These are phyloP conservation scores for Phataginus tricuspis DNA, from an alignment of 2,797 vertebrate species.

Conservation along the genomic window DNA sequence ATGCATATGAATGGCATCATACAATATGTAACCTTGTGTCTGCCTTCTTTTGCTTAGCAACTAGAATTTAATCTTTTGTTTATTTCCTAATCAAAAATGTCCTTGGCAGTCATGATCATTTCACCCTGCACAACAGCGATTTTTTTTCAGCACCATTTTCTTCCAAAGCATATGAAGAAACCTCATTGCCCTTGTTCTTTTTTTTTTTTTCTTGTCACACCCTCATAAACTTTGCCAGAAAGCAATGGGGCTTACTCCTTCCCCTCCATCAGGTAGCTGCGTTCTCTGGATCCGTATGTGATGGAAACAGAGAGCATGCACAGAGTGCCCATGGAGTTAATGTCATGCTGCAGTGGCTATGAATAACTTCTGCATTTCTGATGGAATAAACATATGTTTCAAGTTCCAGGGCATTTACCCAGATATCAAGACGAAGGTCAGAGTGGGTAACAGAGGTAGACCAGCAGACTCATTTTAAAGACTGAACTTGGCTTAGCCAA, in stretches of 20 bases:
- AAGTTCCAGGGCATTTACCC: background rate
- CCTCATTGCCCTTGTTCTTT: background rate
- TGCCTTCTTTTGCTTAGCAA: background rate
- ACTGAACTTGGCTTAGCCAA: background rate
- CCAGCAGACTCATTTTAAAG: background rate
- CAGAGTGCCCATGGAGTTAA: background rate
- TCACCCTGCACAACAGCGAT: background rate
- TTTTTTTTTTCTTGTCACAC: background rate
- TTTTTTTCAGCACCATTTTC: constrained; percentile 6
- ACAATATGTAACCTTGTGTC: background rate
- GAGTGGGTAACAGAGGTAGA: background rate
- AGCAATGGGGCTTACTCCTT: background rate
- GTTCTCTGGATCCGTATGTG: background rate
- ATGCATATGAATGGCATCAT: constrained; percentile 55
- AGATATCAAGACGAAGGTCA: background rate
- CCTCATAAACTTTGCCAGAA: background rate
- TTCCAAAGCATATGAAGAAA: background rate
- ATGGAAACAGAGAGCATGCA: background rate
- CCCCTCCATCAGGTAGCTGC: background rate
- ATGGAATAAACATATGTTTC: background rate
- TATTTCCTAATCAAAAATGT: constrained; percentile 71
- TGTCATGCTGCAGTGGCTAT: background rate
- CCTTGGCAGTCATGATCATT: constrained; percentile 48
- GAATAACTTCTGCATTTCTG: background rate
- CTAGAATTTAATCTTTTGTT: constrained; percentile 62